These are phyloP conservation scores for Altica lythri DNA, from an alignment of 2,888 invertebrate species.

Conservation along the genomic window DNA sequence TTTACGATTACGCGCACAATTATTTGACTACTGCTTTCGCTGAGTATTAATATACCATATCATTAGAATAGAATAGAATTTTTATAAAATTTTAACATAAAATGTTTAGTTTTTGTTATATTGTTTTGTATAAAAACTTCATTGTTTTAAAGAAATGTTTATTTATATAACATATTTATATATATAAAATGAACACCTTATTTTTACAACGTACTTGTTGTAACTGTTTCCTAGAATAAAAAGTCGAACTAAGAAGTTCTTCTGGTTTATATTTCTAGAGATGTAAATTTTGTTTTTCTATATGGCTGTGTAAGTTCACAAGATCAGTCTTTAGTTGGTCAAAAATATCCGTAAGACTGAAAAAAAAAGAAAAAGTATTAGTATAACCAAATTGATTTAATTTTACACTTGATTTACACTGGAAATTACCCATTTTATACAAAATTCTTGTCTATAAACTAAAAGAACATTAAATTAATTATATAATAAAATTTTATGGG, in stretches of 20 bases:
- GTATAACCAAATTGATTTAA: too few species aligned
- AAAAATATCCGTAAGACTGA: conserved; percentile 53
- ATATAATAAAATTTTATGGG: too few species aligned
- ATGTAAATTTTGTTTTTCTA: conserved; percentile 46
- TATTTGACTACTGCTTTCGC: conserved; percentile 65
- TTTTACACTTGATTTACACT: too few species aligned
- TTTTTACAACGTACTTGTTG: conserved; percentile 10
- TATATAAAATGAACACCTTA: conserved; percentile 17
- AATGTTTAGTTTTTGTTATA: conserved; percentile 3
- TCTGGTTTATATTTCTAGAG: conserved; percentile 27
- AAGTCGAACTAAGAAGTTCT: conserved; percentile 2
- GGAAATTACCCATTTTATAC: too few species aligned
- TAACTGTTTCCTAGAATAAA: conserved; percentile 11
- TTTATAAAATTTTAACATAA: neutral
- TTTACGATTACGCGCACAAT: conserved; percentile 85
- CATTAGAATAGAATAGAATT: neutral
- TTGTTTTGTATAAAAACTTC: neutral
- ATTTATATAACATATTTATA: conserved; percentile 11
- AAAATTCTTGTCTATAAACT: too few species aligned
- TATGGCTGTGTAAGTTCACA: conserved; percentile 51
- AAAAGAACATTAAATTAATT: neutral
- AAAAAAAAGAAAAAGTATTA: conserved; percentile 35
- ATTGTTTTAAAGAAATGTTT: conserved; percentile 5
- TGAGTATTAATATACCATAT: conserved; percentile 15
- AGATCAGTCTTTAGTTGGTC: conserved; percentile 54